Evolutionary conservation across 2,888 invertebrate genomes (phyloP).

Genomic region (Chaitophorus viminalis): DNA sequence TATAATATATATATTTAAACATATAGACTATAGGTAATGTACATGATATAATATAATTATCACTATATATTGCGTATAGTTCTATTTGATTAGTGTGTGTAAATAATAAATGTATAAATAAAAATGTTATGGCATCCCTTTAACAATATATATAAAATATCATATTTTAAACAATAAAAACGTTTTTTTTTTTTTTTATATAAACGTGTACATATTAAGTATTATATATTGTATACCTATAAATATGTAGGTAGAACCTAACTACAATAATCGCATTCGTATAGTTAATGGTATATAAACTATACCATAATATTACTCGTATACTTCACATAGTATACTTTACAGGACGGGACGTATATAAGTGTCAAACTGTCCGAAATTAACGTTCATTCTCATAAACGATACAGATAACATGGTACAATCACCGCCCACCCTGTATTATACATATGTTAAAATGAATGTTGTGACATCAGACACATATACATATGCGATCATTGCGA

Average conservation of each 20-base stretch:
- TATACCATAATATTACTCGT: no score
- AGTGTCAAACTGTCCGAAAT: no score
- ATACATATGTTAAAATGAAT: no score
- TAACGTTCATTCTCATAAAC: not conserved
- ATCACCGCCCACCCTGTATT: no score
- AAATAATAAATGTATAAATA: not conserved
- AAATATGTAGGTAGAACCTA: not conserved
- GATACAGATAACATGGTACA: no score
- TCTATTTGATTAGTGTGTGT: not conserved
- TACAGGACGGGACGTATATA: not conserved
- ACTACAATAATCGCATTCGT: no score
- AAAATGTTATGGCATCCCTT: constrained; percentile 21
- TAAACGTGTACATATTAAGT: not conserved
- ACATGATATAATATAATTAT: not conserved
- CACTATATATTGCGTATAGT: not conserved
- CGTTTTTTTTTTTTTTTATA: not conserved
- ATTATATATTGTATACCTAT: not conserved
- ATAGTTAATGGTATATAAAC: no score
- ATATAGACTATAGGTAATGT: not conserved
- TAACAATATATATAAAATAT: constrained; percentile 1
- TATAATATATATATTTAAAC: not conserved
- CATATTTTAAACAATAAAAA: not conserved
- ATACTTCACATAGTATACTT: no score
- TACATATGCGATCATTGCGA: no score
- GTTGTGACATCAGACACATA: no score